phyloP scores from a whole-genome alignment of 2,113 vertebrate genomes.

The Elgaria multicarinata region DNA sequence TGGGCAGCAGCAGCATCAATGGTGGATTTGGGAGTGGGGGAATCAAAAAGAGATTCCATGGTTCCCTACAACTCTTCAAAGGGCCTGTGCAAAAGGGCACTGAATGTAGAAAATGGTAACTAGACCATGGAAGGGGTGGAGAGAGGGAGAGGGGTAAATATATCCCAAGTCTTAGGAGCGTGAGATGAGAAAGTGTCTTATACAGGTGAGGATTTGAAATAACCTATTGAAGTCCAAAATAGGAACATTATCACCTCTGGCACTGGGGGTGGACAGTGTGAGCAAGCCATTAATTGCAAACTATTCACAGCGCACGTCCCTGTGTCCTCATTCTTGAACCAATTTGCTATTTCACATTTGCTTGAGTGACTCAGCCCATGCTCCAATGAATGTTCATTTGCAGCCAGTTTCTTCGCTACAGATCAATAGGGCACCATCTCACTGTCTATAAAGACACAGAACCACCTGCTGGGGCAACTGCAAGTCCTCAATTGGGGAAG shows the following conservation, averaged over 20 bases:
- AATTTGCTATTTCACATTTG: constrained; percentile 17
- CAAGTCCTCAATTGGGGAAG: constrained; percentile 5
- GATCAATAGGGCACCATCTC: not conserved
- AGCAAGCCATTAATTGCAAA: constrained; percentile 4
- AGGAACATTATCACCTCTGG: not conserved
- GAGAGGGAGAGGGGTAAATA: not conserved
- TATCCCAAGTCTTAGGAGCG: not conserved
- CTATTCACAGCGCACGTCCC: not conserved
- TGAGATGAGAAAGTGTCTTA: not conserved
- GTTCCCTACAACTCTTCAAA: not conserved
- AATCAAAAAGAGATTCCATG: not conserved
- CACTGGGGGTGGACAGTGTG: not conserved
- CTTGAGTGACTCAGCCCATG: constrained; percentile 8
- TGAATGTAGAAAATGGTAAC: not conserved
- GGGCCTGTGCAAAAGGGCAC: not conserved
- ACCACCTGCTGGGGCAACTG: not conserved
- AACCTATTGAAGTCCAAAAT: constrained; percentile 7
- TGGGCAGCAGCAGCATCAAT: not conserved
- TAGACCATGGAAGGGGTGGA: not conserved
- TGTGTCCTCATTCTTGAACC: constrained; percentile 1
- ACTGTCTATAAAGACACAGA: not conserved
- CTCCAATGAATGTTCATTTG: constrained; percentile 13
- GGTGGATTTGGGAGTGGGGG: not conserved
- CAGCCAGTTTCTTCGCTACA: not conserved
- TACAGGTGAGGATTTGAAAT: constrained; percentile 7